phyloP scores from a whole-genome alignment of 2,113 vertebrate species.

The Cardinalis cardinalis region DNA sequence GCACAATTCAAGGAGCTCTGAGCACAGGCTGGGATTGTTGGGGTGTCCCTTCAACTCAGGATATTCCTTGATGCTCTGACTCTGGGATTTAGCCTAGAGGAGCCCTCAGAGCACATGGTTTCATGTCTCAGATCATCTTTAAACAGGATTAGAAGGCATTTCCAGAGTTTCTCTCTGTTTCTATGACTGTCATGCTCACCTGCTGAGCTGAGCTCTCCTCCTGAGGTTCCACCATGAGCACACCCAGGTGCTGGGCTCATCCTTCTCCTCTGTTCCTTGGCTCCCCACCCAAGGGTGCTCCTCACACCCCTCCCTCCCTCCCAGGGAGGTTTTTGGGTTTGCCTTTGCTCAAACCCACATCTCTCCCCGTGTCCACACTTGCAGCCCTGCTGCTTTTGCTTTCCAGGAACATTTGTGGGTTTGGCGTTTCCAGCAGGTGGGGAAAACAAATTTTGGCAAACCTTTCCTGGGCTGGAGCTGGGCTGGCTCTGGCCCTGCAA shows the following conservation, averaged over 20 bases:
- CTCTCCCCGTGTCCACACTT: accelerated
- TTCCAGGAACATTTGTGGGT: not conserved
- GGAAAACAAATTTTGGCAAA: not conserved
- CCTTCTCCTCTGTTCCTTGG: not conserved
- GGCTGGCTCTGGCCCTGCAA: not conserved
- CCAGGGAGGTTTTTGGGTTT: not conserved
- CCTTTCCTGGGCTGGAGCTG: not conserved
- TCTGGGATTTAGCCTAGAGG: not conserved
- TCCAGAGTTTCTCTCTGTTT: not conserved
- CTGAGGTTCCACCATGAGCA: not conserved
- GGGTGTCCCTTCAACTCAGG: not conserved
- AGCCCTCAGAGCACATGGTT: not conserved
- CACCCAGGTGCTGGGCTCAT: not conserved
- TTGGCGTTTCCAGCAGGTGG: not conserved
- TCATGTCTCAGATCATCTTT: not conserved
- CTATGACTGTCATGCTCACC: too few relatives aligned
- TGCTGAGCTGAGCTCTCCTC: not conserved
- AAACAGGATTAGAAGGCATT: not conserved
- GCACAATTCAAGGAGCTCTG: not conserved
- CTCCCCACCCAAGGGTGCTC: not conserved
- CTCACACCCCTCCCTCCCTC: not conserved
- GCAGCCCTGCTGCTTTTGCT: not conserved
- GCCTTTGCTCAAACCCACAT: not conserved
- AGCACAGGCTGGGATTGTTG: not conserved
- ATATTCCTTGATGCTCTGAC: not conserved